Conservation (phyloP, 2,113 vertebrate species). For the Girardinichthys multiradiatus region DNA sequence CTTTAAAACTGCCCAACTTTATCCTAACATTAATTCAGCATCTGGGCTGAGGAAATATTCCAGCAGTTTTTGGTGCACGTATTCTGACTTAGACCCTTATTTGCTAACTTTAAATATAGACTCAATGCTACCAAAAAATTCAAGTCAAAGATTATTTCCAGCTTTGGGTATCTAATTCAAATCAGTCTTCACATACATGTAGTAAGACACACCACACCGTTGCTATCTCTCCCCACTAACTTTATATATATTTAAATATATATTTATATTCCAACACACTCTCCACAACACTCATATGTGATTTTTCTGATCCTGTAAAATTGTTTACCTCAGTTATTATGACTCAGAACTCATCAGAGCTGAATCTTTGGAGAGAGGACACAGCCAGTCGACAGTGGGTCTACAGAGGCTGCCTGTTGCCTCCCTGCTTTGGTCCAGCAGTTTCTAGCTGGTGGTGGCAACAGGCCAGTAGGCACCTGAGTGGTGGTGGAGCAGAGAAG, state of each 20-base stretch:
- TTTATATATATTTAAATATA: too few relatives aligned
- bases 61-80: too few relatives aligned
- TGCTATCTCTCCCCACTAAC: constrained; percentile 26
- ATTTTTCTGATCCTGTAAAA: constrained; percentile 28
- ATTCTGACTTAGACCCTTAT: too few relatives aligned
- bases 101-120: too few relatives aligned
- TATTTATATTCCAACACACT: constrained; percentile 50
- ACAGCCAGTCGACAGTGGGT: constrained; percentile 34
- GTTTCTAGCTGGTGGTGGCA: constrained; percentile 67
- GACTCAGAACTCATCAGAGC: constrained; percentile 51
- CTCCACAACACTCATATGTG: constrained; percentile 24
- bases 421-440: constrained; percentile 68
- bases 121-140: too few relatives aligned
- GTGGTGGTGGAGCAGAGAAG: constrained; percentile 65
- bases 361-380: constrained; percentile 27
- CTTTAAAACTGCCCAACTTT: too few relatives aligned
- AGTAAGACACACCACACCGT: too few relatives aligned
- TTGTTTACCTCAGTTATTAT: constrained; percentile 37
- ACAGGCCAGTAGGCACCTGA: constrained; percentile 70
- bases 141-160: too few relatives aligned
- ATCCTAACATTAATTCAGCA: too few relatives aligned
- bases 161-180: constrained; percentile 23
- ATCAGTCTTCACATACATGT: constrained; percentile 62
- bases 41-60: too few relatives aligned
- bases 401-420: constrained; percentile 52